Conservation (phyloP, 2,888 invertebrate species). For the Megalurothrips usitatus region DNA sequence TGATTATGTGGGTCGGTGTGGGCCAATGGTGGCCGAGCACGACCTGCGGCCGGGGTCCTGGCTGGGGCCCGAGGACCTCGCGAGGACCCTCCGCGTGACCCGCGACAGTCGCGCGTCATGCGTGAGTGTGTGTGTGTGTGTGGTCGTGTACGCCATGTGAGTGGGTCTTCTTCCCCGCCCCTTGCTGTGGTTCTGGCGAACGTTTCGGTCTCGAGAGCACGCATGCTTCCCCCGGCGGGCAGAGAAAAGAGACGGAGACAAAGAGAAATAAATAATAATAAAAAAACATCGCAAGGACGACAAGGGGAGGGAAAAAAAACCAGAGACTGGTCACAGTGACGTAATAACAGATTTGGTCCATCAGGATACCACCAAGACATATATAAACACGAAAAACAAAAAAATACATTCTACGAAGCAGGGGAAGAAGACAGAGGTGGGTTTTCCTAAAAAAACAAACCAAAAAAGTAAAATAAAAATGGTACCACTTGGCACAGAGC, state of each 20-base stretch:
- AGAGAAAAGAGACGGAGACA: constrained; percentile 9
- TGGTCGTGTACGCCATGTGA: not conserved
- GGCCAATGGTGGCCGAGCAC: not conserved
- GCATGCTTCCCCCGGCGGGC: not conserved
- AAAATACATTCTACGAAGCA: constrained; percentile 9
- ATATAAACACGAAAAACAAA: constrained; percentile 4
- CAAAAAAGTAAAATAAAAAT: too few relatives aligned
- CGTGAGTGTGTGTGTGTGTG: not conserved
- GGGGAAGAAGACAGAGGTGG: constrained; percentile 21
- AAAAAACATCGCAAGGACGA: constrained; percentile 4
- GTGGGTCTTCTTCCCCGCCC: constrained; percentile 21
- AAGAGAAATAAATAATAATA: constrained; percentile 20
- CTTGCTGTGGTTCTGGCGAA: not conserved
- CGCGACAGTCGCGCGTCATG: too few relatives aligned
- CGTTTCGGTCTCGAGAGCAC: not conserved
- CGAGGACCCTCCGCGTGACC: not conserved
- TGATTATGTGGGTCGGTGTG: not conserved
- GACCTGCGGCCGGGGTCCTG: not conserved
- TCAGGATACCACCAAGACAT: constrained; percentile 5
- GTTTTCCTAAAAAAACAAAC: not conserved
- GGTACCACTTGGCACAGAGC: not conserved
- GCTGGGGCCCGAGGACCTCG: too few relatives aligned
- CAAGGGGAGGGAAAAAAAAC: not conserved
- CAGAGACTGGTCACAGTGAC: not conserved
- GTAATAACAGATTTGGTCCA: constrained; percentile 10